These are phyloP conservation scores for Sinella curviseta DNA, from an alignment of 1,140 invertebrate species.

Conservation along the genomic window DNA sequence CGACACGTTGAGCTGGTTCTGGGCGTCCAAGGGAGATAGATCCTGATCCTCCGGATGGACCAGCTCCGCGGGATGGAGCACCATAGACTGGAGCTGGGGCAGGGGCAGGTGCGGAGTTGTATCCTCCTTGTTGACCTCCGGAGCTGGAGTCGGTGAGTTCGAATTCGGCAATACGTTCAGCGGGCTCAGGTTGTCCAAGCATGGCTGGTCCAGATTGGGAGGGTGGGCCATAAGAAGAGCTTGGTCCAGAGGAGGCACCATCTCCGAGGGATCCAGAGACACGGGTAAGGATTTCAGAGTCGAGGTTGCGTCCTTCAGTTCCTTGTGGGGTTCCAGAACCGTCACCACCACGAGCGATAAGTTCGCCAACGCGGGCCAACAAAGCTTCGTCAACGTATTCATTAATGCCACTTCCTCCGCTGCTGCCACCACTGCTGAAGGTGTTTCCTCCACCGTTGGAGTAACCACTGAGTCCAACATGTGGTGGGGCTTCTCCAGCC, in stretches of 20 bases:
- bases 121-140: not conserved
- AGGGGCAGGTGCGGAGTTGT: not conserved
- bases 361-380: conserved; percentile 24
- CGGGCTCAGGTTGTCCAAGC: conserved; percentile 14
- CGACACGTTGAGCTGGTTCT: conserved; percentile 34
- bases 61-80: conserved; percentile 18
- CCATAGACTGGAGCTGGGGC: conserved; percentile 2
- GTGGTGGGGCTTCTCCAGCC: conserved; percentile 21
- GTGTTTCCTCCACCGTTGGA: not conserved
- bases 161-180: conserved; percentile 18
- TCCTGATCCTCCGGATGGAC: conserved; percentile 18
- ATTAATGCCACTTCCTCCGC: conserved; percentile 24
- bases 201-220: not conserved
- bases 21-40: conserved; percentile 24
- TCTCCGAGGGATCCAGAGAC: conserved; percentile 7
- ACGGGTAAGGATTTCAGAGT: conserved; percentile 1
- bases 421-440: conserved; percentile 16
- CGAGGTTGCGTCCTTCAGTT: conserved; percentile 13
- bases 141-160: not conserved
- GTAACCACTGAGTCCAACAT: not conserved
- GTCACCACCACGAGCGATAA: conserved; percentile 24
- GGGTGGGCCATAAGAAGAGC: conserved; percentile 19
- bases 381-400: conserved; percentile 36
- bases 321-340: conserved; percentile 7
- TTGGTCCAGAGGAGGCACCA: not conserved